Conservation (phyloP, 1,140 invertebrate genomes). For the Oedothorax gibbosus region DNA sequence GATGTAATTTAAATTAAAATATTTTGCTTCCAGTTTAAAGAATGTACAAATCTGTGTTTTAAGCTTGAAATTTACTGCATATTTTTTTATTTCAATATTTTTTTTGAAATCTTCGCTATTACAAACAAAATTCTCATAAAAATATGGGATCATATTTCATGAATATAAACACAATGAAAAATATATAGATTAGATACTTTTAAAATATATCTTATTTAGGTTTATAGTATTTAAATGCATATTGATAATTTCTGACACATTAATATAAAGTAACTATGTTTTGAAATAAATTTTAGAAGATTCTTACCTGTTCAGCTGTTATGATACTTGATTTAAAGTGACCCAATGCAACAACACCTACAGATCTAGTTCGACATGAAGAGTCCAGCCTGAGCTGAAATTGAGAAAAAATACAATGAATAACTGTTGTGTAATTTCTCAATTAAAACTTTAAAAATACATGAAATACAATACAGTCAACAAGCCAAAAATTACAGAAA, state of each 20-base stretch:
- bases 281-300: not conserved
- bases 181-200: not conserved
- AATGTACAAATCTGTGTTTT: no score
- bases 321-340: slow-evolving; percentile 53
- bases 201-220: not conserved
- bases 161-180: not conserved
- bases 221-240: not conserved
- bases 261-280: not conserved
- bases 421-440: no score
- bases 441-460: no score
- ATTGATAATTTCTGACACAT: not conserved
- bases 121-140: no score
- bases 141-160: no score
- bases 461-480: no score
- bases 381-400: slow-evolving; percentile 41
- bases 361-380: slow-evolving; percentile 40
- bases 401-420: not conserved
- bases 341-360: slow-evolving; percentile 53
- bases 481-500: no score
- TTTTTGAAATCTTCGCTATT: no score
- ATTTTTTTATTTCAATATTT: no score
- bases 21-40: no score
- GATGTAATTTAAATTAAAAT: no score
- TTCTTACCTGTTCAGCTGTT: slow-evolving; percentile 53
- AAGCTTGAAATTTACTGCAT: no score